These are phyloP conservation scores for Salticus scenicus DNA, from an alignment of 2,888 invertebrate genomes.

Conservation along the genomic window DNA sequence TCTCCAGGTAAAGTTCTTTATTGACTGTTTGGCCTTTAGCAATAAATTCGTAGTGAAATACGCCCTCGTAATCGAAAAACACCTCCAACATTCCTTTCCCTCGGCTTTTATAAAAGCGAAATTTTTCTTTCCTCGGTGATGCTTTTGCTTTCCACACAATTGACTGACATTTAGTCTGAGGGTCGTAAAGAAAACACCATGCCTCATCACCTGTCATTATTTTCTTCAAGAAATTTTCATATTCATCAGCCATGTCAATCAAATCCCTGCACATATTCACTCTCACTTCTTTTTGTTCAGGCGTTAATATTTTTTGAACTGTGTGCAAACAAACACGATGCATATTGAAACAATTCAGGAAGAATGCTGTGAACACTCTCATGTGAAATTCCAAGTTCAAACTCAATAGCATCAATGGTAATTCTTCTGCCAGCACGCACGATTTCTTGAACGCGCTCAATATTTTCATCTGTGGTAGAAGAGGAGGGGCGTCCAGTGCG, in stretches of 20 bases:
- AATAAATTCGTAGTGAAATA: too few species aligned
- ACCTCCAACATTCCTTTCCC: constrained; percentile 15
- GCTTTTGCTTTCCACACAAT: constrained; percentile 6
- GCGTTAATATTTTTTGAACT: neutral
- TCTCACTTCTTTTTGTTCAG: constrained; percentile 22
- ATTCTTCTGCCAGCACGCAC: constrained; percentile 13
- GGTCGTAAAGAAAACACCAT: constrained; percentile 32
- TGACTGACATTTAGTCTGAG: constrained; percentile 20
- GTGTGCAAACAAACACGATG: constrained; percentile 20
- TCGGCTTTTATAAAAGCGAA: neutral
- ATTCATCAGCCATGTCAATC: too few species aligned
- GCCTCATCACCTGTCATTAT: too few species aligned
- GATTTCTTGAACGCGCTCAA: constrained; percentile 10
- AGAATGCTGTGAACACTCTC: neutral
- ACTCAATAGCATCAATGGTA: constrained; percentile 10
- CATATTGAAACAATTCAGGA: too few species aligned
- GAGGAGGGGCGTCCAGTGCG: neutral
- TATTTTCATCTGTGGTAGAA: too few species aligned
- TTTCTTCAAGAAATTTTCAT: constrained; percentile 25
- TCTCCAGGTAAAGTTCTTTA: too few species aligned
- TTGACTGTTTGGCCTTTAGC: too few species aligned
- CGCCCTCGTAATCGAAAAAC: too few species aligned
- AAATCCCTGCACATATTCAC: too few species aligned
- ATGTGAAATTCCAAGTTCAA: constrained; percentile 25
- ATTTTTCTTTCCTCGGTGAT: constrained; percentile 4